A percentile compares a stretch with the other conserved stretches of the same genome.
Evolutionary conservation across 2,888 invertebrate species (phyloP).

Genomic region (Malthinus seriepunctatus): DNA sequence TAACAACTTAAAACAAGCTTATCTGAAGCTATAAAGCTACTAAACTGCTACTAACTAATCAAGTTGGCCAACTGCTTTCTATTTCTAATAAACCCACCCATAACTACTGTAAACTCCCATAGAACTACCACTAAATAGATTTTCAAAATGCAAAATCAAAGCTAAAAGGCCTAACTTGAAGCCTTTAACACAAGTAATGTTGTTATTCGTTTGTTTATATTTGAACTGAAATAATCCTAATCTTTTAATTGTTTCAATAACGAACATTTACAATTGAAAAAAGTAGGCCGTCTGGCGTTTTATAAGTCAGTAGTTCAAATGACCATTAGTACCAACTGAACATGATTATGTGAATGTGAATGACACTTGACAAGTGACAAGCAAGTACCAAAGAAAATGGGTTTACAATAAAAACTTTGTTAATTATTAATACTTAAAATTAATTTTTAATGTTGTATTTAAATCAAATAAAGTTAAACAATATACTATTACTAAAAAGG

Average conservation of each 20-base stretch:
- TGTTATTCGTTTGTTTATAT: no score
- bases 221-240: no score
- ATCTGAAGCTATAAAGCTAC: conserved; percentile 29
- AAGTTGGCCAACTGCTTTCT: conserved; percentile 14
- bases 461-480: no score
- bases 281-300: not conserved
- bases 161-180: no score
- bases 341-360: not conserved
- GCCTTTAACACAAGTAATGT: no score
- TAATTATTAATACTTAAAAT: conserved; percentile 11
- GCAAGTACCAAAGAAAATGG: conserved; percentile 3
- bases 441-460: conserved; percentile 10
- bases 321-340: not conserved
- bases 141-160: not conserved
- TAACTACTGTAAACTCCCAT: conserved; percentile 1
- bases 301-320: not conserved
- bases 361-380: conserved; percentile 14
- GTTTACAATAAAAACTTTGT: conserved; percentile 7
- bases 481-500: not conserved
- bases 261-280: no score
- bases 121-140: not conserved
- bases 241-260: no score
- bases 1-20: conserved; percentile 46
- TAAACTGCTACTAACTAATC: conserved; percentile 30
- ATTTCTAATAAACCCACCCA: conserved; percentile 22